phyloP scores from a whole-genome alignment of 1,140 invertebrate species.

The Nebria ingens region DNA sequence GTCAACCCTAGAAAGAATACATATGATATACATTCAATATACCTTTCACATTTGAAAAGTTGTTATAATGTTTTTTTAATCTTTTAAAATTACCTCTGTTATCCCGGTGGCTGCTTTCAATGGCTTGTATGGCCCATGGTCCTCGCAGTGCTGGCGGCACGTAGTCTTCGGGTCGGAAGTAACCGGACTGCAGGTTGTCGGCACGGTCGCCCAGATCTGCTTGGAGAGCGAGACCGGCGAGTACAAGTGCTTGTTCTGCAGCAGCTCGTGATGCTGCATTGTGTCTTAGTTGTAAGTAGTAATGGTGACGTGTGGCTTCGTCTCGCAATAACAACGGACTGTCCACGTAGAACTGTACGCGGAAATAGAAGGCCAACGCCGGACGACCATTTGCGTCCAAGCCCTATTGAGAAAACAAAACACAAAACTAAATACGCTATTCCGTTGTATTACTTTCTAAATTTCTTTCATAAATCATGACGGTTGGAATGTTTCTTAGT shows the following conservation, averaged over 20 bases:
- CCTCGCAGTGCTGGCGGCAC: slow-evolving; percentile 47
- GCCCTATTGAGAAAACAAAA: slow-evolving; percentile 51
- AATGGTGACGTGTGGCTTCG: slow-evolving; percentile 80
- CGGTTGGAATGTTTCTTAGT: too few relatives aligned
- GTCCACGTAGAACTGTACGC: slow-evolving; percentile 92
- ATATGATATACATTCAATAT: too few relatives aligned
- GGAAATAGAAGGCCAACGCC: slow-evolving; percentile 79
- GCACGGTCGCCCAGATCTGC: slow-evolving; percentile 77
- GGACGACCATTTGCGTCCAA: slow-evolving; percentile 82
- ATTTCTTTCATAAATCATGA: too few relatives aligned
- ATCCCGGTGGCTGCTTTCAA: slow-evolving; percentile 53
- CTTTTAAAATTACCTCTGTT: slow-evolving; percentile 42
- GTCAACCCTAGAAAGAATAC: slow-evolving; percentile 51
- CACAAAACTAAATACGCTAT: too few relatives aligned
- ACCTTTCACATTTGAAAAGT: too few relatives aligned
- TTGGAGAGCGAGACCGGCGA: slow-evolving; percentile 81
- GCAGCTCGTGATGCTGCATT: slow-evolving; percentile 68
- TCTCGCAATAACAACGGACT: slow-evolving; percentile 76
- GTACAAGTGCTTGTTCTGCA: slow-evolving; percentile 61
- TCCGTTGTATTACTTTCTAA: too few relatives aligned
- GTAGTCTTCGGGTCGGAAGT: slow-evolving; percentile 74
- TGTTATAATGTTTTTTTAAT: too few relatives aligned
- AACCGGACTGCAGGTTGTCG: slow-evolving; percentile 32
- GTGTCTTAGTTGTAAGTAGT: slow-evolving; percentile 86
- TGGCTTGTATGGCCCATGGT: slow-evolving; percentile 51